These are phyloP conservation scores for Orycteropus afer DNA, from an alignment of 2,113 vertebrate genomes.

Conservation along the genomic window DNA sequence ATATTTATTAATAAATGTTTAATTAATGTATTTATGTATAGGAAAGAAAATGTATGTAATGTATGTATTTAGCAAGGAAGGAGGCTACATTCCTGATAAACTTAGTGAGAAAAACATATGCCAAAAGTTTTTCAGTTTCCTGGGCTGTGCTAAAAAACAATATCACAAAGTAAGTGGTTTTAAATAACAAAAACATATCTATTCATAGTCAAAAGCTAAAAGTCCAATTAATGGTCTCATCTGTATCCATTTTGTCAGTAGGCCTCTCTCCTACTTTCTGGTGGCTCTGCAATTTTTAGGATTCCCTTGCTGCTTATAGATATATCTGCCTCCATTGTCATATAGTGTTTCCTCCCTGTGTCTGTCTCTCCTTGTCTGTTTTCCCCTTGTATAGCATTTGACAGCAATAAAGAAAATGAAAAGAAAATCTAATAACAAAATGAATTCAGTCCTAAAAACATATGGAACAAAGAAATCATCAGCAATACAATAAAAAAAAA, in stretches of 20 bases:
- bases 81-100: background rate
- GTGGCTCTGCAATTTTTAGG: background rate
- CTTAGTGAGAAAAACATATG: background rate
- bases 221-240: background rate
- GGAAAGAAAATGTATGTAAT: background rate
- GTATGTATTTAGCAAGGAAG: background rate
- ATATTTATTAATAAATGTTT: background rate
- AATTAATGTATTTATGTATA: background rate
- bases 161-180: background rate
- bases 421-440: no score
- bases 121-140: background rate
- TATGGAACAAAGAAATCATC: no score
- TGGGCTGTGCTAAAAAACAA: background rate
- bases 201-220: background rate
- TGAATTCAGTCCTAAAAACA: no score
- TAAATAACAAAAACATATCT: background rate
- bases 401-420: background rate
- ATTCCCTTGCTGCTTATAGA: background rate
- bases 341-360: background rate
- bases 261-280: background rate
- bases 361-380: background rate
- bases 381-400: background rate
- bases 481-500: no score
- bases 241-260: background rate
- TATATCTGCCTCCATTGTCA: background rate